Evolutionary conservation across 2,797 vertebrate species (phyloP), one percentile per base, ranked within the genome.

Genomic region (Mus caroli): DNA sequence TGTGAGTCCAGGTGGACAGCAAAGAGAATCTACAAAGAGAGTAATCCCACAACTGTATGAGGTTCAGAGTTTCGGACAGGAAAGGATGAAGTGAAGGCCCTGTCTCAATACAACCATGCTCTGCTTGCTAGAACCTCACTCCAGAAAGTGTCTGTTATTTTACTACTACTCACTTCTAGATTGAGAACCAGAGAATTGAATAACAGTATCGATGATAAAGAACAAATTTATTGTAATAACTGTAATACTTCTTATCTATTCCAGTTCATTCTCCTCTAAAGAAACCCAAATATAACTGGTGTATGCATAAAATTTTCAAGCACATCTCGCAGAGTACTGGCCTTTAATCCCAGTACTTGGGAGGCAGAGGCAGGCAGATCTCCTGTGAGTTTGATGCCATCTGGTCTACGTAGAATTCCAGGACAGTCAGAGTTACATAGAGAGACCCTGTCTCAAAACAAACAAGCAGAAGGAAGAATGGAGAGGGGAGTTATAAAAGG

Each of bases 161-260:
- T 62, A 15, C 40, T 83, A 62, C 69, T 31, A 62, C 60, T 89
- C 20, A 50, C 58, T 62, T 83, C 22, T 79, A n/a, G 2, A 52
- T 88, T 91, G 52, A 94, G 95, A 15, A 11, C 67, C 60, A 93
- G 54, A 67, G 40, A 40, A 52, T 34, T 76, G 62, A 88, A 92
- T 82, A 94, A 86, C 58, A 78, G 26, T 83, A 73, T 71, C 50
- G 64, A 73, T 77, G 31, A 79, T 13, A 93, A 88, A 88, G 22
- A 86, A 87, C n/a, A 91, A 9, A 69, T 62, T 92, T 69, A 89
- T 90, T 91, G 0, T 22, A 94, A 82, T 12, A 75, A 92, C 86
- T 79, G 15, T 24, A 69, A 37, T 67, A 88, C 83, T 90, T 88
- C 43, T 84, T 69, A 62, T n/a, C 54, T 40, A 43, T 88, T 67